A percentile compares a stretch with the other conserved stretches of the same genome.
Conservation (phyloP, 2,888 invertebrate genomes). For the Eugnorisma glareosa region DNA sequence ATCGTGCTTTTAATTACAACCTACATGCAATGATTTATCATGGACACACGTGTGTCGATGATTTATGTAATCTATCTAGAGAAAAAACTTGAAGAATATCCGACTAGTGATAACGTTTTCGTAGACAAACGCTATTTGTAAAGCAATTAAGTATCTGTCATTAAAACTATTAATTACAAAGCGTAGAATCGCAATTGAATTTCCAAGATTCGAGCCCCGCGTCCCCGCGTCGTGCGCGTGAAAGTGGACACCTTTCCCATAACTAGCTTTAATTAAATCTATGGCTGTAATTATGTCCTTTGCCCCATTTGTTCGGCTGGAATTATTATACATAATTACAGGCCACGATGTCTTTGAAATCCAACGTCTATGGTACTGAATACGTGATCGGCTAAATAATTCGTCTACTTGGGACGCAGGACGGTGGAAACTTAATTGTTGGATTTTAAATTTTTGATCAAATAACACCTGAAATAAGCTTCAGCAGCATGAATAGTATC, state of each 20-base stretch:
- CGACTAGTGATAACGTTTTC: conserved; percentile 57
- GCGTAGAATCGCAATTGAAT: conserved; percentile 74
- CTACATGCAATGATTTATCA: conserved; percentile 85
- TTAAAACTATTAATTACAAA: conserved; percentile 77
- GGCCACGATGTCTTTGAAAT: conserved; percentile 82
- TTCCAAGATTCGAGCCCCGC: conserved; percentile 61
- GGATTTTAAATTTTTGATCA: conserved; percentile 85
- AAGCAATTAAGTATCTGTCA: conserved; percentile 60
- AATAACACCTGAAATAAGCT: conserved; percentile 90
- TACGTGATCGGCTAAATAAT: conserved; percentile 79
- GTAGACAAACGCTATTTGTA: conserved; percentile 61
- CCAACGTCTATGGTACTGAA: conserved; percentile 75
- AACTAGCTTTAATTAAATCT: conserved; percentile 86
- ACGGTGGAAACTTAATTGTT: conserved; percentile 83
- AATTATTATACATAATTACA: conserved; percentile 86
- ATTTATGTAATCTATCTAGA: conserved; percentile 78
- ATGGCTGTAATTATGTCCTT: conserved; percentile 87
- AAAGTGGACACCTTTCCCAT: conserved; percentile 86
- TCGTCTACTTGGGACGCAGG: conserved; percentile 70
- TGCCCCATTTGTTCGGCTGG: conserved; percentile 85
- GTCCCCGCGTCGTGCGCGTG: conserved; percentile 83
- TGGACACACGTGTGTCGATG: conserved; percentile 82
- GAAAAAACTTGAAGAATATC: conserved; percentile 59
- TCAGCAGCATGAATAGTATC: conserved; percentile 76
- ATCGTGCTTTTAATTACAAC: conserved; percentile 88